A percentile compares a stretch with the other conserved stretches of the same genome.
Evolutionary conservation across 2,888 invertebrate genomes (phyloP).

Genomic region (Melanotus villosus): DNA sequence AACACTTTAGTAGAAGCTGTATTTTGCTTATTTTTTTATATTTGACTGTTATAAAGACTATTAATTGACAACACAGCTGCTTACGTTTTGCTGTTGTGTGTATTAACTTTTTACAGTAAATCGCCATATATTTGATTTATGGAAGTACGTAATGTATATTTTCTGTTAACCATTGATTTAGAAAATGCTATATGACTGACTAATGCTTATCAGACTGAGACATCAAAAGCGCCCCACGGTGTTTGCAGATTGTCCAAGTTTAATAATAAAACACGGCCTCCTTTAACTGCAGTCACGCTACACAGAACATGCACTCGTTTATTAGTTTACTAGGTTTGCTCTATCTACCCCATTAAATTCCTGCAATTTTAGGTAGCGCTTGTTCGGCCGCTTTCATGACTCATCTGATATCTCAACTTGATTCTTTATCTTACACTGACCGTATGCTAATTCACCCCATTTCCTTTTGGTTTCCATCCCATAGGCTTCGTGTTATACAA

Average conservation of each 20-base stretch:
- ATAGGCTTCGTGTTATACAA: slow-evolving; percentile 25
- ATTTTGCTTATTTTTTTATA: too few relatives aligned
- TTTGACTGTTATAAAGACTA: too few relatives aligned
- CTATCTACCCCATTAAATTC: slow-evolving; percentile 20
- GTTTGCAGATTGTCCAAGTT: slow-evolving; percentile 26
- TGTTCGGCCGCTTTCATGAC: slow-evolving; percentile 31
- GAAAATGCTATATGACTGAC: slow-evolving; percentile 13
- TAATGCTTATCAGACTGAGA: slow-evolving; percentile 25
- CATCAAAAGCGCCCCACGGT: slow-evolving; percentile 27
- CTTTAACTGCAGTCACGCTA: slow-evolving; percentile 24
- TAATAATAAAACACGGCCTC: slow-evolving; percentile 23
- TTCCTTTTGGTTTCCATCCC: slow-evolving; percentile 30
- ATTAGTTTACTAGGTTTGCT: slow-evolving; percentile 21
- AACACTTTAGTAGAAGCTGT: too few relatives aligned
- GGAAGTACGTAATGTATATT: too few relatives aligned
- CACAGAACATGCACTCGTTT: slow-evolving; percentile 20
- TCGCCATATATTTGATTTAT: too few relatives aligned
- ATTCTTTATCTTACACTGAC: slow-evolving; percentile 33
- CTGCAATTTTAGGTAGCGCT: slow-evolving; percentile 30
- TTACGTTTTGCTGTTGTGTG: too few relatives aligned
- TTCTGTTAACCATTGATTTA: not conserved
- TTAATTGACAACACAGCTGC: too few relatives aligned
- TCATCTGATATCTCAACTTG: slow-evolving; percentile 34
- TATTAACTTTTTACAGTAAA: too few relatives aligned
- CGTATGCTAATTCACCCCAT: slow-evolving; percentile 37